Evolutionary conservation across 2,797 vertebrate species (phyloP), one percentile per base, ranked within the genome.

Genomic region (Paramormyrops hopkinsi): DNA sequence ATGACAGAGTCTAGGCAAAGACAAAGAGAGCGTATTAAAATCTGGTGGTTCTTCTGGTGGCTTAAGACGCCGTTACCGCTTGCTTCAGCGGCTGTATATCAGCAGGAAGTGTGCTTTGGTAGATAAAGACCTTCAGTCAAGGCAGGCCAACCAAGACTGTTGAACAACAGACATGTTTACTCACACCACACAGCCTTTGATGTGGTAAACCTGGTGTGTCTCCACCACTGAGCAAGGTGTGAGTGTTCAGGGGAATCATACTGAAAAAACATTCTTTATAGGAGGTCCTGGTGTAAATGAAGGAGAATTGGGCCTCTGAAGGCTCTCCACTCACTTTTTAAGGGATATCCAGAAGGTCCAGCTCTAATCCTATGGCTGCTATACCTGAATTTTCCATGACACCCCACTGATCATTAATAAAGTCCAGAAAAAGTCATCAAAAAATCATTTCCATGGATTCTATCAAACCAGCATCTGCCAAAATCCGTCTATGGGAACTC

Each of bases 31-130:
- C 1, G 22, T 87, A 87, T 54, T 59, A 87, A 87, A 87, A 87
- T 87, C 51, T 87, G 86, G 86, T 41, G 59, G 25, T 89, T 69
- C 46, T 46, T 85, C 54, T 50, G 50, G 83, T 88, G 46, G 76
- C 88, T 76, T 41, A 88, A 46, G 73, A 88, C 90, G 88, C 90
- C 91, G 90, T 91, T 90, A 29, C 83, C 22, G 29, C 25, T 69
- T 25, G 48, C 62, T 51, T 51, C 62, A 88, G 88, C 89, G 92
- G 90, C 90, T 91, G 91, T 92, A 90, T 89, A 90, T 89, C 90
- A 88, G 62, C 92, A 93, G 92, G 93, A 93, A 93, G 88, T 91
- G 88, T 93, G 93, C 89, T 91, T 89, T 90, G 87, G 90, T 89
- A 93, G 93, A 93, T 93, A 93, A 93, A 92, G 91, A 89, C 89